Percentiles rank a stretch among this genome's conserved stretches.
Evolutionary conservation across 2,797 vertebrate genomes (phyloP).

Genomic region (Arremon aurantiirostris): DNA sequence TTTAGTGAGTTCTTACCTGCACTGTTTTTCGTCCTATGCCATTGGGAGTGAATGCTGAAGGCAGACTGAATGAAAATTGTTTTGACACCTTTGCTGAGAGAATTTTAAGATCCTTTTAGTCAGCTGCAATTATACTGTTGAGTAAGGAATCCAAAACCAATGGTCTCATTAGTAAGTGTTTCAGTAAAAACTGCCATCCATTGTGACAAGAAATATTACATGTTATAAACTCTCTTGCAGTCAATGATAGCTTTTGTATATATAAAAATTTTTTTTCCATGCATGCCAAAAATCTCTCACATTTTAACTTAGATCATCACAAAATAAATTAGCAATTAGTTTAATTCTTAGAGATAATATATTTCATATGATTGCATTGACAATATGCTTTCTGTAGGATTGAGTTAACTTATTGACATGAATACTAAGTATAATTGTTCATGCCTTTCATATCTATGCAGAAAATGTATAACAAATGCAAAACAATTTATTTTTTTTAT

Average conservation of each 20-base stretch:
- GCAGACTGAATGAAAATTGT: neutral
- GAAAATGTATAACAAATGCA: neutral
- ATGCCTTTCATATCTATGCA: neutral
- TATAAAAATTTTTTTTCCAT: constrained; percentile 11
- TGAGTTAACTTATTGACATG: neutral
- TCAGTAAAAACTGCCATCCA: neutral
- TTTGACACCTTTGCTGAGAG: constrained; percentile 14
- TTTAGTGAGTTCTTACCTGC: neutral
- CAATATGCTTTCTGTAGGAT: neutral
- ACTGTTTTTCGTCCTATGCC: neutral
- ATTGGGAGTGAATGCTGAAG: neutral
- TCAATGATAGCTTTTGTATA: neutral
- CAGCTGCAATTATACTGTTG: constrained; percentile 14
- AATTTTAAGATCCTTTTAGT: constrained; percentile 24
- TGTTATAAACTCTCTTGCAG: neutral
- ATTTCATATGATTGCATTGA: neutral
- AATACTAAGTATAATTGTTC: neutral
- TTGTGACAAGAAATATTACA: neutral
- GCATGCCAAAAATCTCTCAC: neutral
- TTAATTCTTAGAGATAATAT: neutral
- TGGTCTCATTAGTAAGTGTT: constrained; percentile 28
- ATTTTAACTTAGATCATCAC: constrained; percentile 2
- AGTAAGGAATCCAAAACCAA: constrained; percentile 20
- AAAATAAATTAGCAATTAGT: constrained; percentile 24
- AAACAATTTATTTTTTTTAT: neutral